These are phyloP conservation scores for Petrocephalus zakoni DNA, from an alignment of 2,113 vertebrate genomes.

Conservation along the genomic window DNA sequence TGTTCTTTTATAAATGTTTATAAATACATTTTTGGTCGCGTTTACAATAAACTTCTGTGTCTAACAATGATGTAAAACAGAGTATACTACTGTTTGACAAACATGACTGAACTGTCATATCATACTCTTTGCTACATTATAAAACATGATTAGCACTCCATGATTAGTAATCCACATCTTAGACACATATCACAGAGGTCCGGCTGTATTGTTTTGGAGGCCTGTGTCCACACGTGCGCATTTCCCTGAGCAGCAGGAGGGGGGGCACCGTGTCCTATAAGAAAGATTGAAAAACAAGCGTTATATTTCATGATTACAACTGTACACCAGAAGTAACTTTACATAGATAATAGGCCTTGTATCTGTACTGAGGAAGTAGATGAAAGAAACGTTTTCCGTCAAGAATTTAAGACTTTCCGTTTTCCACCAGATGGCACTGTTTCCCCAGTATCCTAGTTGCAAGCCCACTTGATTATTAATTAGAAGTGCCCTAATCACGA, in stretches of 20 bases:
- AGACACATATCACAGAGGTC: not conserved
- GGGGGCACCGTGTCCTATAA: not conserved
- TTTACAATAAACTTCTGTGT: not conserved
- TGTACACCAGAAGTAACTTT: not conserved
- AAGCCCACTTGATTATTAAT: not conserved
- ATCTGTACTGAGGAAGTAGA: not conserved
- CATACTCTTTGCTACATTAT: not conserved
- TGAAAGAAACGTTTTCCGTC: not conserved
- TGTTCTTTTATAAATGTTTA: too few relatives aligned
- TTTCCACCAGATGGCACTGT: not conserved
- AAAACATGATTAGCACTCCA: not conserved
- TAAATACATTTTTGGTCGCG: not conserved
- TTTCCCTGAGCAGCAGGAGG: not conserved
- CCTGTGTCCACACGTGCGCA: not conserved
- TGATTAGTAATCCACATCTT: not conserved
- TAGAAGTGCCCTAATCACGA: not conserved
- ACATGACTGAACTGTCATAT: not conserved
- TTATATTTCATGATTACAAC: not conserved
- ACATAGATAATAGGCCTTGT: not conserved
- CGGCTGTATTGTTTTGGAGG: not conserved
- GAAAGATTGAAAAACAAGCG: not conserved
- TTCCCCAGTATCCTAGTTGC: not conserved
- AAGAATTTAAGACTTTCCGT: not conserved
- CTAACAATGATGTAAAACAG: not conserved
- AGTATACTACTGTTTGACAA: not conserved